phyloP scores from a whole-genome alignment of 2,888 invertebrate genomes.

The Nephrotoma flavescens region DNA sequence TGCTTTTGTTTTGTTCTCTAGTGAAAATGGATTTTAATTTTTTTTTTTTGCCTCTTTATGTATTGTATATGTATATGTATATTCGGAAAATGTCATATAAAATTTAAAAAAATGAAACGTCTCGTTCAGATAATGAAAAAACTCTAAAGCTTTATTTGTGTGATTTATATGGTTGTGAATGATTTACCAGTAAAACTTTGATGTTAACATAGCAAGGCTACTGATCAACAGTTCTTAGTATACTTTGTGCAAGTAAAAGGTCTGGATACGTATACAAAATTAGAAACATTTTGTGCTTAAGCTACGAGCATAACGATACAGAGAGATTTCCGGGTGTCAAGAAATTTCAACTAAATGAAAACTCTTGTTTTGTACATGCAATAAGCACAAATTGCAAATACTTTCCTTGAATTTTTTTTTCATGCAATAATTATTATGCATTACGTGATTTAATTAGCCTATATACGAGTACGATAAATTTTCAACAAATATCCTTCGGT shows the following conservation, averaged over 20 bases:
- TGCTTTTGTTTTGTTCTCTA: neutral
- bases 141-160: neutral
- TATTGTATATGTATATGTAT: neutral
- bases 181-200: too few relatives aligned
- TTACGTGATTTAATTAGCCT: neutral
- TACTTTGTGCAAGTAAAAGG: too few relatives aligned
- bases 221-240: too few relatives aligned
- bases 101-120: neutral
- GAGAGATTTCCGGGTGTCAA: neutral
- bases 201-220: too few relatives aligned
- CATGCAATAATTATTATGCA: neutral
- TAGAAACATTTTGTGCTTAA: neutral
- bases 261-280: neutral
- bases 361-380: neutral
- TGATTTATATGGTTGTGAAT: too few relatives aligned
- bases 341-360: neutral
- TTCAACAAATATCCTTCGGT: neutral
- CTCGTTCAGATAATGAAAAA: too few relatives aligned
- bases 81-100: neutral
- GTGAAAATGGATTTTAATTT: neutral
- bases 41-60: neutral
- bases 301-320: neutral
- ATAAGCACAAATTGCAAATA: neutral
- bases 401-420: neutral
- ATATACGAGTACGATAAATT: neutral